phyloP scores from a whole-genome alignment of 2,113 vertebrate genomes.

The Epinephelus moara region DNA sequence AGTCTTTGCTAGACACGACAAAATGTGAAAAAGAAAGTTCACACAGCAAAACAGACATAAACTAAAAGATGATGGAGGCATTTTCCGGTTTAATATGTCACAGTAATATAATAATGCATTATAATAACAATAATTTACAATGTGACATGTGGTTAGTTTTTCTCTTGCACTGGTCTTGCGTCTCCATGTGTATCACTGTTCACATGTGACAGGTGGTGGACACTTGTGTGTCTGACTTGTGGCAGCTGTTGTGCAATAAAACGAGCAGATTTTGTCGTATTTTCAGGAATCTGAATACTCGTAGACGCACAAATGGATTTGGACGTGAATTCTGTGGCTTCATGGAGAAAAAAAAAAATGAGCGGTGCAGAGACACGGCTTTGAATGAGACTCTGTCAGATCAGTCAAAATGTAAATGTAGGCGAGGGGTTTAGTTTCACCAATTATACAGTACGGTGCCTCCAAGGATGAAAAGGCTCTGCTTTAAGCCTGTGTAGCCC shows the following conservation, averaged over 20 bases:
- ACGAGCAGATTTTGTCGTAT: conserved; percentile 24
- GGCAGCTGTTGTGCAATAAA: conserved; percentile 53
- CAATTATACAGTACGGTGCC: conserved; percentile 65
- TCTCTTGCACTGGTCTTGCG: conserved; percentile 21
- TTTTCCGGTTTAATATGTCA: not conserved
- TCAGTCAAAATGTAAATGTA: conserved; percentile 70
- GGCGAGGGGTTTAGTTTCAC: conserved; percentile 67
- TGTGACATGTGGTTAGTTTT: conserved; percentile 19
- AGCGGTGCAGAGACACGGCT: conserved; percentile 14
- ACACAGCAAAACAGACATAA: not conserved
- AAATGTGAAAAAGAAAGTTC: not conserved
- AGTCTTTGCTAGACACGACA: not conserved
- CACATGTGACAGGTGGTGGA: conserved; percentile 31
- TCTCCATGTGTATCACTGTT: conserved; percentile 44
- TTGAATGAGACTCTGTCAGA: conserved; percentile 41
- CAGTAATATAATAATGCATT: not conserved
- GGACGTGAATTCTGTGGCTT: conserved; percentile 3
- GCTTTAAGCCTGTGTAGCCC: conserved; percentile 58
- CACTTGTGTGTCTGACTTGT: conserved; percentile 36
- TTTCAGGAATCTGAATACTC: conserved; percentile 22
- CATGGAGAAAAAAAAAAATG: not conserved
- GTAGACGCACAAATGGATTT: conserved; percentile 14
- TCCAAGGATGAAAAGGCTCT: conserved; percentile 68
- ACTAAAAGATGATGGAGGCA: not conserved
- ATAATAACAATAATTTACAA: conserved; percentile 5